Evolutionary conservation across 2,888 invertebrate species (phyloP), one percentile per base, ranked within the genome.

Genomic region (Apomyelois bistriatella): DNA sequence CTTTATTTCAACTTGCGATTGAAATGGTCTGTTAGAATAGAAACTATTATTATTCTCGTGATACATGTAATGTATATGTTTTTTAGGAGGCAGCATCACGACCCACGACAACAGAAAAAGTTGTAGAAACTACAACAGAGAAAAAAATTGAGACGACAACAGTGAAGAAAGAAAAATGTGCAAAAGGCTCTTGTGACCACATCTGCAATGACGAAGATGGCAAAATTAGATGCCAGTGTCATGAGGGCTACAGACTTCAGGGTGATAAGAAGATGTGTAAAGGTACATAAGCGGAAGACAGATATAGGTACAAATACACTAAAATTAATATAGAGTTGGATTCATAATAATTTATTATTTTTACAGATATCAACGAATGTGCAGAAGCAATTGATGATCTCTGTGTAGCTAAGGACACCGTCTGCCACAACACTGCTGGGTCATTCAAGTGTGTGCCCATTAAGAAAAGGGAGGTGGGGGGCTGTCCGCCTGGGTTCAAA

Each of bases 341-440:
- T n/a, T n/a, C n/a, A n/a, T n/a, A n/a, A n/a, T n/a, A n/a, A n/a
- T n/a, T n/a, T n/a, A 16, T 10, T 41, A 1, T 43, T 28, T 49
- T 64, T 60, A 6, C 72, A 96, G 96, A 96, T 83, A 92, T 96
- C 62, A 94, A 96, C 73, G 97, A 97, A 77, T 97, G 97, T 67
- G 85, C 88, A 0, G 89, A 89, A 64, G 70, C 83, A 0, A 83
- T 91, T 40, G 93, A 93, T 30, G 83, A 91, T 51, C 86, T 94
- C 52, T 84, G 91, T 51, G 94, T 94, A 52, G 91, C 86, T 0
- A 81, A 84, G 6, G 87, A 90, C 38, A 93, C 93, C 22, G 88
- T 92, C 1, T 95, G 95, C 68, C 92, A 94, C 61, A 95, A 95
- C 74, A 93, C 93, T 37, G 91, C 92, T 0, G 94, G 94, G 0